Evolutionary conservation across 1,140 invertebrate species (phyloP), one percentile per base, ranked within the genome.

Genomic region (Drosophila bipectinata): DNA sequence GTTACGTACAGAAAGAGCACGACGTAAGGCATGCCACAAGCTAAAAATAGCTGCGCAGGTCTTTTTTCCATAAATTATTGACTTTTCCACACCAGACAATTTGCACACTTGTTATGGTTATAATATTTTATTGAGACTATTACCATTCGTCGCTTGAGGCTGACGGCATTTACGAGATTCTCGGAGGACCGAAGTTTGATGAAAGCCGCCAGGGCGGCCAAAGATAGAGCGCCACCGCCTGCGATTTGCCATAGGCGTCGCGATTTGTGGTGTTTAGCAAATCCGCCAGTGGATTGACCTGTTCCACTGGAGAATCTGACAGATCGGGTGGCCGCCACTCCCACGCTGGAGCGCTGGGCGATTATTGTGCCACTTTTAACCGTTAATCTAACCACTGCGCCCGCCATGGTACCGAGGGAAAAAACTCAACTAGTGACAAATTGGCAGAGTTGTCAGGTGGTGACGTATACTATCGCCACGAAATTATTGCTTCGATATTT

Each of bases 41-140:
- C 82, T 85, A 85, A 85, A 85, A 85, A 85, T 85, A 85, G 84
- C 74, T 85, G 82, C 82, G 83, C 82, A 73, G 85, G 82, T 87
- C 83, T 78, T 87, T 72, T 82, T 45, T 44, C 39, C 56, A 60
- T 57, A 32, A 80, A 68, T 79, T 85, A 85, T 85, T 87, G 82
- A 85, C 82, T 85, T 85, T 85, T 85, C 71, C 60, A 60, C 63
- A 71, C 30, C 34, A 34, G 7, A 30, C 54, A 69, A 34, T 41
- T 39, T 51, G 10, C 14, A 58, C 39, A 77, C 34, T 74, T 58
- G 14, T 47, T 26, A 12, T 12, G 10, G 26, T 10, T 10, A 37
- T 21, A 37, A 21, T 44, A 14, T 41, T 24, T 37, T 37, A 15
- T 15, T 3, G 30, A 18, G 2, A 3, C 21, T 30, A 48, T 78